Percentiles rank a stretch among this genome's conserved stretches.
phyloP scores from a whole-genome alignment of 2,888 invertebrate genomes.

The Oscheius sp. region DNA sequence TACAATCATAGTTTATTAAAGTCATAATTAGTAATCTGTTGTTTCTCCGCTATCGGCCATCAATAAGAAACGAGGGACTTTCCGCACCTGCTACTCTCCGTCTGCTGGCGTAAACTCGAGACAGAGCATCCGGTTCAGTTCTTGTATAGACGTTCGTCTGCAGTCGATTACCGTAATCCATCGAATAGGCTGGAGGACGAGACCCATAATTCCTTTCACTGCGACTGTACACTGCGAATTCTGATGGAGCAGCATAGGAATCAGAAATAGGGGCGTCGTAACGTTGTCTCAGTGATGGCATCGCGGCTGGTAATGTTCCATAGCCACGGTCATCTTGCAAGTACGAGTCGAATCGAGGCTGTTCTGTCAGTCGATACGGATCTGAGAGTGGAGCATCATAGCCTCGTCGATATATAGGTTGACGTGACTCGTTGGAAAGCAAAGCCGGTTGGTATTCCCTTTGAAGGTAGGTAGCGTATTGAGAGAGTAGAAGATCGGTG shows the following conservation, averaged over 20 bases:
- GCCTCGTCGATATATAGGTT: conserved; percentile 37
- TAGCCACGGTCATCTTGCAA: conserved; percentile 23
- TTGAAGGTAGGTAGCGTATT: conserved; percentile 73
- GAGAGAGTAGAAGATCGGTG: conserved; percentile 60
- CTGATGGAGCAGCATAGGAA: conserved; percentile 29
- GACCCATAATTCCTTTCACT: conserved; percentile 70
- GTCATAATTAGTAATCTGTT: conserved; percentile 19
- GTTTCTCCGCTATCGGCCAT: conserved; percentile 43
- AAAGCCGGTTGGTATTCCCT: conserved; percentile 64
- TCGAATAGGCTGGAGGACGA: conserved; percentile 60
- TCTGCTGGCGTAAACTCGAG: conserved; percentile 58
- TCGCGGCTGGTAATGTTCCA: conserved; percentile 41
- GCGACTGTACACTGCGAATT: conserved; percentile 64
- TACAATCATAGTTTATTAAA: conserved; percentile 26
- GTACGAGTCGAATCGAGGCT: background rate
- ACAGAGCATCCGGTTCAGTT: conserved; percentile 50
- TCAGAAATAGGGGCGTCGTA: conserved; percentile 55
- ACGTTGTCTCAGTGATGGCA: conserved; percentile 27
- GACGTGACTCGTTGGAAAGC: conserved; percentile 25
- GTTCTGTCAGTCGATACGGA: conserved; percentile 34
- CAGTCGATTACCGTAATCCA: conserved; percentile 68
- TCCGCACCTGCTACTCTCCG: conserved; percentile 41
- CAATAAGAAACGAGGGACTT: conserved; percentile 54
- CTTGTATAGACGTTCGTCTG: background rate
- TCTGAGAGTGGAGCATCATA: conserved; percentile 40